Evolutionary conservation across 2,797 vertebrate genomes (phyloP), one percentile per base, ranked within the genome.

Genomic region (Serranus cabrilla): DNA sequence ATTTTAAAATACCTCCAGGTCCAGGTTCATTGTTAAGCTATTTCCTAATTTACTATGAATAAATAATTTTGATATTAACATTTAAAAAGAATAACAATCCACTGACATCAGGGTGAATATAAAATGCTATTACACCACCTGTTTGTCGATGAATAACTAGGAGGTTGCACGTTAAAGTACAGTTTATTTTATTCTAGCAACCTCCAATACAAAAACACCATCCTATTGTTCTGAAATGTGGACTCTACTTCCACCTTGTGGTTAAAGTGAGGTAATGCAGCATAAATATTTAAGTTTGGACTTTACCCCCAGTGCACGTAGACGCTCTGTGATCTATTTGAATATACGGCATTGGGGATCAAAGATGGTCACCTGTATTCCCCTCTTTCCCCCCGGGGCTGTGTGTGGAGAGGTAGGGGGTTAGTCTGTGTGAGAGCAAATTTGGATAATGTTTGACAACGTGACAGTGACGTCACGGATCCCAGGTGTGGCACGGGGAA

Each of bases 401-500:
- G 23, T 45, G 39, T 45, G 23, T 13, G 1, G 11, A 21, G 39
- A 4, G 47, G 20, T n/a, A 6, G 11, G 49, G 21, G 12, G 0
- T 27, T 27, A 6, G 6, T 27, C 27, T 37, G 17, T n/a, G 50
- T 12, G 2, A 13, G 31, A 43, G 14, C 43, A 11, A 16, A 18
- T n/a, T 27, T 14, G 1, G 21, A 16, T 16, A 25, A 51, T 1
- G 2, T 39, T 12, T 21, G 20, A 16, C 13, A 25, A 51, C 1
- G 2, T 31, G 17, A 20, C 7, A 0, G 71, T 89, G 85, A 90
- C 87, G 87, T 91, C 88, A 87, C 76, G 0, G 13, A 37, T 3
- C 70, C 18, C 92, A 95, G 95, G 95, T 95, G 94, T 90, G 93
- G 88, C 74, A 45, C 9, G 0, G n/a, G 43, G 45, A 11, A 65